Conservation (phyloP, 2,113 vertebrate genomes). For the Chaetura pelagica region DNA sequence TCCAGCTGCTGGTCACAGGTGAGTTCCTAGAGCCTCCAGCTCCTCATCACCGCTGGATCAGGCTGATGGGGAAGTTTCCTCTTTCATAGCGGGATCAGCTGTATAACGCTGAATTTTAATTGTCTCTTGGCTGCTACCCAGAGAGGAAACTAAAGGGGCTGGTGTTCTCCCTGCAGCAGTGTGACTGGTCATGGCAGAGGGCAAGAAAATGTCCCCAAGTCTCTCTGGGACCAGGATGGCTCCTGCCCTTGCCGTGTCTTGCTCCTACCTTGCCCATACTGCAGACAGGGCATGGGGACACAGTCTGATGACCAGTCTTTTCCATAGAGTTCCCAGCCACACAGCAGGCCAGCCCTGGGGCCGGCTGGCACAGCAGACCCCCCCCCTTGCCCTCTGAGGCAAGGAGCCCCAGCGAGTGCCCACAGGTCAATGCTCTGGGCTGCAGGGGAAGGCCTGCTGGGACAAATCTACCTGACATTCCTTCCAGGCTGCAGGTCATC, state of each 20-base stretch:
- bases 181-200: not conserved
- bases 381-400: accelerated
- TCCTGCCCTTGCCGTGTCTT: not conserved
- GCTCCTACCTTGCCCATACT: not conserved
- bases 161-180: not conserved
- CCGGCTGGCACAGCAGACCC: not conserved
- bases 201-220: not conserved
- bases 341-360: not conserved
- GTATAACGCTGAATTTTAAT: accelerated
- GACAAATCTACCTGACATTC: too few relatives aligned
- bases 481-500: not conserved
- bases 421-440: not conserved
- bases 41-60: too few relatives aligned
- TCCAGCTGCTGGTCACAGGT: conserved; percentile 6
- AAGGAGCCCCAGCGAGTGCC: accelerated
- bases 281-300: not conserved
- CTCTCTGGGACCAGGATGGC: too few relatives aligned
- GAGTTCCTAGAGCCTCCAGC: not conserved
- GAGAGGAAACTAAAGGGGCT: not conserved
- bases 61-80: not conserved
- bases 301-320: accelerated
- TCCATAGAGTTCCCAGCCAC: not conserved
- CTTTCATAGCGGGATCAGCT: not conserved
- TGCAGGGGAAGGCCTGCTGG: not conserved
- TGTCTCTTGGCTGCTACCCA: not conserved